phyloP scores from a whole-genome alignment of 2,113 vertebrate genomes.

The Nicator chloris region DNA sequence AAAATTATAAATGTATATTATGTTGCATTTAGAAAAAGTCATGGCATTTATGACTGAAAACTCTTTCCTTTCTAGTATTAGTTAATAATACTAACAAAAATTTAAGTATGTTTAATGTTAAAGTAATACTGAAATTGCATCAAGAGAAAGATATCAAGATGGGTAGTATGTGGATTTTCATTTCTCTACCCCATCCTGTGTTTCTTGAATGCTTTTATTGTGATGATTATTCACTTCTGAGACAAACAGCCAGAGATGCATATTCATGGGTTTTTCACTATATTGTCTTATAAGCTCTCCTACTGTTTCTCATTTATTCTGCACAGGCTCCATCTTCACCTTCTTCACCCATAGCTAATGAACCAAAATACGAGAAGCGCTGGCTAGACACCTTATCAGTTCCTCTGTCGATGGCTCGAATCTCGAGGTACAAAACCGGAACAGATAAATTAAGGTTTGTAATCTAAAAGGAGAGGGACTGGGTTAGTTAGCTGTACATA shows the following conservation, averaged over 20 bases:
- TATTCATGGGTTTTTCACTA: background rate
- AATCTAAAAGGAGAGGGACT: constrained; percentile 31
- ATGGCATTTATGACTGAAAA: background rate
- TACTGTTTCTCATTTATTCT: constrained; percentile 72
- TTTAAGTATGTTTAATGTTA: background rate
- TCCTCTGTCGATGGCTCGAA: constrained; percentile 88
- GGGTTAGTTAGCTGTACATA: constrained; percentile 17
- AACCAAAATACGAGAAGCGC: constrained; percentile 92
- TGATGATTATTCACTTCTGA: background rate
- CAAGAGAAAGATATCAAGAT: background rate
- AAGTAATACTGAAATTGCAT: background rate
- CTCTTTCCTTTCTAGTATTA: background rate
- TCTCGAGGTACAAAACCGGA: constrained; percentile 88
- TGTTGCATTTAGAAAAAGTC: background rate
- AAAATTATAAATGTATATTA: background rate
- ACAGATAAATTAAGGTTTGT: constrained; percentile 89
- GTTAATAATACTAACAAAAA: background rate
- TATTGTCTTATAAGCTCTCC: constrained; percentile 15
- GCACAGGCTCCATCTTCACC: constrained; percentile 84
- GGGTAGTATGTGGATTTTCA: background rate
- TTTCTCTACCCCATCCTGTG: background rate
- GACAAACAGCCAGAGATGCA: background rate
- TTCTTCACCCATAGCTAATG: constrained; percentile 84
- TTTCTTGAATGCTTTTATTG: background rate
- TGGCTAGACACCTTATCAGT: constrained; percentile 88